A percentile compares a stretch with the other conserved stretches of the same genome.
These are phyloP conservation scores for Rhynchotus rufescens DNA, from an alignment of 2,797 vertebrate genomes.

Conservation along the genomic window DNA sequence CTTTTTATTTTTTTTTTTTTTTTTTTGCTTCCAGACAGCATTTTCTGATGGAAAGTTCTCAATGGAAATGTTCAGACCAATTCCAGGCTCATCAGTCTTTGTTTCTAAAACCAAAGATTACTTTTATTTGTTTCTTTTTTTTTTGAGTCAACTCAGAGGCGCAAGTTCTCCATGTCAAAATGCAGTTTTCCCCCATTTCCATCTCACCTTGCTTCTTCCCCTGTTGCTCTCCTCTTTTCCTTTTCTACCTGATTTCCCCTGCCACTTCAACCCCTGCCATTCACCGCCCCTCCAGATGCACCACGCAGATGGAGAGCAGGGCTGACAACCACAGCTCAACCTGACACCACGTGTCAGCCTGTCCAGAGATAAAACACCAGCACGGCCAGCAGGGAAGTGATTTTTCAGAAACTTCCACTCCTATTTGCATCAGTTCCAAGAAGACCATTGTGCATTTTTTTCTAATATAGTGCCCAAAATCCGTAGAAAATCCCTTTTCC, in stretches of 20 bases:
- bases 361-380: background rate
- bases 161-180: background rate
- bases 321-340: background rate
- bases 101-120: background rate
- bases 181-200: background rate
- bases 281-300: background rate
- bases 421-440: background rate
- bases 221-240: background rate
- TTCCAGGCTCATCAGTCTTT: background rate
- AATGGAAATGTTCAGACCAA: background rate
- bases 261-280: background rate
- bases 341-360: accelerated
- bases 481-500: background rate
- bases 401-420: background rate
- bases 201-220: background rate
- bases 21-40: background rate
- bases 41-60: background rate
- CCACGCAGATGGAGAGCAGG: background rate
- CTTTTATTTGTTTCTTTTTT: background rate
- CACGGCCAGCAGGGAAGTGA: background rate
- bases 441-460: background rate
- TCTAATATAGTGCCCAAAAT: background rate
- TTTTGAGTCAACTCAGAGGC: background rate
- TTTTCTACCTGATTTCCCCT: background rate
- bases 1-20: background rate